Evolutionary conservation across 2,113 vertebrate genomes (phyloP).

Genomic region (Hydrochoerus hydrochaeris): DNA sequence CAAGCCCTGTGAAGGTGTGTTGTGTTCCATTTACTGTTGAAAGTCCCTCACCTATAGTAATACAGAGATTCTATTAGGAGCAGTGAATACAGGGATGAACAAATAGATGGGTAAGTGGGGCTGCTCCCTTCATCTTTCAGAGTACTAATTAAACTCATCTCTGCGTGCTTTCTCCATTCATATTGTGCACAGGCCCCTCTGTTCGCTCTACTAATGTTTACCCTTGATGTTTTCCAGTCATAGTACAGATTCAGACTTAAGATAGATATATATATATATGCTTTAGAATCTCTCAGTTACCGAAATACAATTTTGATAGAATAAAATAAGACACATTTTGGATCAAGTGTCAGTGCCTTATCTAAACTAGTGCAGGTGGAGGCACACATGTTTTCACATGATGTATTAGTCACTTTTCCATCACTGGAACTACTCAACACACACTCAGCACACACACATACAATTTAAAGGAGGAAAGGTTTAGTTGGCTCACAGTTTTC

Average conservation of each 20-base stretch:
- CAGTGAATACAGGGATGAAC: background rate
- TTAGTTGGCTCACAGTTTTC: background rate
- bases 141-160: background rate
- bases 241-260: background rate
- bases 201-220: background rate
- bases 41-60: background rate
- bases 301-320: background rate
- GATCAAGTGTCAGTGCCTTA: background rate
- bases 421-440: background rate
- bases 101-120: background rate
- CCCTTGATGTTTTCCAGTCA: background rate
- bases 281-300: conserved; percentile 8
- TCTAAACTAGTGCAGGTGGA: background rate
- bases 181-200: background rate
- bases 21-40: background rate
- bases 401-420: background rate
- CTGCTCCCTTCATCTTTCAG: background rate
- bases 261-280: no score
- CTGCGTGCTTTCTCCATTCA: background rate
- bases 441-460: background rate
- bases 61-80: background rate
- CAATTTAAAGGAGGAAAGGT: background rate
- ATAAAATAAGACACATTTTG: background rate
- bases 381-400: background rate
- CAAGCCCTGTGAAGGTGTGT: background rate